Base-by-base conservation (phyloP, 2,888 invertebrate genomes). In the Schrankia costaestrigalis region DNA sequence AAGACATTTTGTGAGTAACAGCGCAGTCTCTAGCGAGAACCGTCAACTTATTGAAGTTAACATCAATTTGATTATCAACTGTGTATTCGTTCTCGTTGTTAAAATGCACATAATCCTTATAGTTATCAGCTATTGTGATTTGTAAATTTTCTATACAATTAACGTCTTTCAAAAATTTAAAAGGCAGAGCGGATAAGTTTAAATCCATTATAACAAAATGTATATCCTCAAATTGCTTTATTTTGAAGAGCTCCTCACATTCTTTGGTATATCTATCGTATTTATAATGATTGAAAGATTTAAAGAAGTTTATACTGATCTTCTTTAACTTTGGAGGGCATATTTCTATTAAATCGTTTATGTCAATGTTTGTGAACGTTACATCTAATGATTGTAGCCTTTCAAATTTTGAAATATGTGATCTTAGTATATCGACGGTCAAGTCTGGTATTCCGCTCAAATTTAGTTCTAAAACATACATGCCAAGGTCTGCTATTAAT, bases 181-280 rank as follows among this genome's bases (percentile, higher is more conserved):
- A 35, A 3, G 71, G 71, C 0, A 35, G 36, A 0, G 56, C 62
- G 2, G 63, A 52, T 12, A 61, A 60, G 1, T 49, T 24, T 24
- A 65, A 60, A 21, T 67, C 59, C 25, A 63, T 69, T 3, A 70
- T 52, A 5, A 72, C 46, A 7, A 72, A 65, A 26, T 71, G 71
- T 9, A 71, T 38, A 3, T 10, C 29, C 10, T 45, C 35, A 39
- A 71, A 66, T n/a, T 52, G 14, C 29, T 53, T 56, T 3, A 54
- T 31, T 42, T 37, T 51, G 21, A 72, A 69, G 1, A 66, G 10
- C 5, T 55, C 30, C 32, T 36, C 46, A 17, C 54, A 56, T 31
- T 46, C 43, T 1, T 45, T 29, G 43, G 60, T 58, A 1, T 42
- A 26, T 3, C 35, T 44, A 7, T 59, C 52, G n/a, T 41, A 40